Evolutionary conservation across 2,113 vertebrate genomes (phyloP).

Genomic region (rat (Rattus norvegicus)): DNA sequence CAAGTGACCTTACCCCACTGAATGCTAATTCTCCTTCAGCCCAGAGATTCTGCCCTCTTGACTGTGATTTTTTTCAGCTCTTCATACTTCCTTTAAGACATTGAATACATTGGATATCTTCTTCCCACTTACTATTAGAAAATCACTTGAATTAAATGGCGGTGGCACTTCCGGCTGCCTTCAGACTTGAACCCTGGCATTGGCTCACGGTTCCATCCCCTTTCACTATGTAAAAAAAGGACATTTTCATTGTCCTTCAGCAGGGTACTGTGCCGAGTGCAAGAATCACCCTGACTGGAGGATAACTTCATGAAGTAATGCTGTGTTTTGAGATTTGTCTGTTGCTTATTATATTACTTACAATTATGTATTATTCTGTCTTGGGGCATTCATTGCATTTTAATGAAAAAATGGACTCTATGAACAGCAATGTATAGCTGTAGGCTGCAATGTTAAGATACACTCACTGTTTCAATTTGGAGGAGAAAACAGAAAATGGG

Average conservation of each 20-base stretch:
- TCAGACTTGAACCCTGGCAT: neutral
- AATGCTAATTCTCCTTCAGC: neutral
- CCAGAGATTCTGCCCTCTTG: neutral
- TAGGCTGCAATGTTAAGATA: neutral
- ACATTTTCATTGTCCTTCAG: neutral
- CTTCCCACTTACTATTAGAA: neutral
- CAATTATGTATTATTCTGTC: constrained; percentile 42
- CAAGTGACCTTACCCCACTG: neutral
- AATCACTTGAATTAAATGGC: neutral
- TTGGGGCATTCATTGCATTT: constrained; percentile 60
- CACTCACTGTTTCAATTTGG: constrained; percentile 51
- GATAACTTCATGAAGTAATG: neutral
- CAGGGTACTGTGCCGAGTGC: neutral
- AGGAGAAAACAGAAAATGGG: constrained; percentile 9
- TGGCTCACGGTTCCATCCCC: neutral
- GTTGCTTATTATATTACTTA: neutral
- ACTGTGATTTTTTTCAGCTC: neutral
- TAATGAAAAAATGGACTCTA: constrained; percentile 35
- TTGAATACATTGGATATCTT: neutral
- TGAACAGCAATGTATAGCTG: neutral
- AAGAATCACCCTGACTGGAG: neutral
- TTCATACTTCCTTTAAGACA: neutral
- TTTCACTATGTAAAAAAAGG: neutral
- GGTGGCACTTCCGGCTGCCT: neutral
- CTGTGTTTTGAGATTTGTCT: neutral